Conservation (phyloP, 2,888 invertebrate genomes). For the Metallyticus violacea region DNA sequence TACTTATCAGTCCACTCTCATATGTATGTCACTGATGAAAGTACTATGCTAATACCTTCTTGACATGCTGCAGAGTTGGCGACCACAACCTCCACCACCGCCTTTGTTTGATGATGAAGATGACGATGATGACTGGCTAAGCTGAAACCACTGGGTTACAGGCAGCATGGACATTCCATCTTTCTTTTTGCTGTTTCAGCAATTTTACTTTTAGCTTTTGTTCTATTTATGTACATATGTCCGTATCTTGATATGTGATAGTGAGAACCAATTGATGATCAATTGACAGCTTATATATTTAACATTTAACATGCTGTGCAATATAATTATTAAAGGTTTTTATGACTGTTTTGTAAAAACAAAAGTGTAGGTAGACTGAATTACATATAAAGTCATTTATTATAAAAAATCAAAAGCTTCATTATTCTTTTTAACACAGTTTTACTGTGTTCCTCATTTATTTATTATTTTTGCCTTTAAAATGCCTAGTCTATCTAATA, state of each 20-base stretch:
- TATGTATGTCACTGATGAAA: too few species aligned
- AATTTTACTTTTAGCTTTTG: neutral
- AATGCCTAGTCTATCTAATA: too few species aligned
- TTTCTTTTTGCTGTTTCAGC: neutral
- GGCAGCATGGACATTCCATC: neutral
- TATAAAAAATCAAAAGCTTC: neutral
- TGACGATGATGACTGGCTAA: slow-evolving; percentile 31
- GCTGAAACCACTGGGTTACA: neutral
- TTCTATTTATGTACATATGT: neutral
- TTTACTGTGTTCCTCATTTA: neutral
- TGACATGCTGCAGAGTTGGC: slow-evolving; percentile 23
- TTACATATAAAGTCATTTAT: neutral
- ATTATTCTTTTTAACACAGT: neutral
- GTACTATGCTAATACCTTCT: too few species aligned
- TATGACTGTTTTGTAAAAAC: neutral
- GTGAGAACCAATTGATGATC: neutral
- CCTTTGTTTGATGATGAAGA: slow-evolving; percentile 32
- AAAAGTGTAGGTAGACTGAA: neutral
- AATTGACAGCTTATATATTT: neutral
- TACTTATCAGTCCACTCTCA: too few species aligned
- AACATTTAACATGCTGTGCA: neutral
- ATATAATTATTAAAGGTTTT: neutral
- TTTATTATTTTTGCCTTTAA: too few species aligned
- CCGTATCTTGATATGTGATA: neutral
- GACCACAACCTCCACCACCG: slow-evolving; percentile 28